Base-by-base conservation (phyloP, 2,888 invertebrate species). In the Pasiphila rectangulata region DNA sequence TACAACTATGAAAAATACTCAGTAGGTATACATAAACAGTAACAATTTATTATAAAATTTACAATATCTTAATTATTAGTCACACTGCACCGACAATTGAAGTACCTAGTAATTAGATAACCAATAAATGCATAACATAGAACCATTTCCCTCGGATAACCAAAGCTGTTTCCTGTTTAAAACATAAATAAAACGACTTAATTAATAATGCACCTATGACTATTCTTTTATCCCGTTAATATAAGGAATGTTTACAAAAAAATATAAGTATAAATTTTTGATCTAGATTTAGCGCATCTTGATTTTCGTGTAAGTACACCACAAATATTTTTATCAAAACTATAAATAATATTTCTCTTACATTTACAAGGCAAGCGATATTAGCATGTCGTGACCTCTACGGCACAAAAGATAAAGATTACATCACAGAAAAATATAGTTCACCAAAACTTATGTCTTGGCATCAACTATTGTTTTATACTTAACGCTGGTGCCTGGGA, bases 1-100 rank as follows among this genome's bases (percentile, higher is more conserved):
- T 79, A 81, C 30, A 17, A 65, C 63, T 42, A 52, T 69, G 25
- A 52, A 63, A 63, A 67, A 53, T 65, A 52, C 75, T 64, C 68
- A 69, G 75, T 71, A 75, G 44, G 55, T 51, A 49, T 65, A n/a
- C n/a, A n/a, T n/a, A n/a, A 69, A 70, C 67, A 65, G 51, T 72
- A 64, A 64, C 67, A 70, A 59, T 72, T 71, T 73, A 72, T 61
- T 69, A 67, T 58, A 60, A 63, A 63, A 63, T 57, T 54, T 58
- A 61, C 56, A 64, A 61, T n/a, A n/a, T 61, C 29, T 39, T 37
- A 36, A 47, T 32, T 49, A 54, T 44, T 50, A 61, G 48, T 53
- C 55, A 63, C 51, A 63, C 71, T 69, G 74, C 75, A 77, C 76
- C 64, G 64, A 56, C 36, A 63, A 70, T 27, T 47, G 54, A 59